These are phyloP conservation scores for Polydrusus tereticollis DNA, from an alignment of 2,888 invertebrate species.

Conservation along the genomic window DNA sequence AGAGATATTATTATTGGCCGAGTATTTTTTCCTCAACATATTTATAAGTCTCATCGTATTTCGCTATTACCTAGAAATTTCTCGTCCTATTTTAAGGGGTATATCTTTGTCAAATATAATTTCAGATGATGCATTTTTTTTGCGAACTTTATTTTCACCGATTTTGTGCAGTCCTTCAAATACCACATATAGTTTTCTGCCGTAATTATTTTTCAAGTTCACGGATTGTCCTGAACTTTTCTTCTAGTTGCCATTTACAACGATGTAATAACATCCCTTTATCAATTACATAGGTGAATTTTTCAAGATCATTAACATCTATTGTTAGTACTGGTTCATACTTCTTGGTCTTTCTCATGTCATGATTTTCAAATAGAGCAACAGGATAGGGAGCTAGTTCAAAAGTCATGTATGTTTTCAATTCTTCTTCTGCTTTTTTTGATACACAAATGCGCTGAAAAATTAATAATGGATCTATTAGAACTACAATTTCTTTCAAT, in stretches of 20 bases:
- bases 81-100: background rate
- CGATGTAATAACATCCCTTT: constrained; percentile 19
- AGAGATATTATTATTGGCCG: background rate
- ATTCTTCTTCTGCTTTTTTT: too few species aligned
- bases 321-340: background rate
- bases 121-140: too few species aligned
- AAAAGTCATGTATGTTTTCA: too few species aligned
- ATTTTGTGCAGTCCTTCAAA: constrained; percentile 11
- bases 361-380: too few species aligned
- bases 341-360: too few species aligned
- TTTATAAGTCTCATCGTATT: background rate
- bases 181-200: background rate
- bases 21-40: background rate
- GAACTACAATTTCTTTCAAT: too few species aligned
- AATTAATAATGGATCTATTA: too few species aligned
- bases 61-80: too few species aligned
- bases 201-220: background rate
- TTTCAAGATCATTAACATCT: background rate
- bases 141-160: background rate
- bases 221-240: background rate
- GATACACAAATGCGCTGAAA: too few species aligned
- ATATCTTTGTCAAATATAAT: too few species aligned
- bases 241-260: too few species aligned
- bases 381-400: too few species aligned
- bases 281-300: constrained; percentile 5